phyloP scores from a whole-genome alignment of 2,888 invertebrate genomes.

The Tuta absoluta region DNA sequence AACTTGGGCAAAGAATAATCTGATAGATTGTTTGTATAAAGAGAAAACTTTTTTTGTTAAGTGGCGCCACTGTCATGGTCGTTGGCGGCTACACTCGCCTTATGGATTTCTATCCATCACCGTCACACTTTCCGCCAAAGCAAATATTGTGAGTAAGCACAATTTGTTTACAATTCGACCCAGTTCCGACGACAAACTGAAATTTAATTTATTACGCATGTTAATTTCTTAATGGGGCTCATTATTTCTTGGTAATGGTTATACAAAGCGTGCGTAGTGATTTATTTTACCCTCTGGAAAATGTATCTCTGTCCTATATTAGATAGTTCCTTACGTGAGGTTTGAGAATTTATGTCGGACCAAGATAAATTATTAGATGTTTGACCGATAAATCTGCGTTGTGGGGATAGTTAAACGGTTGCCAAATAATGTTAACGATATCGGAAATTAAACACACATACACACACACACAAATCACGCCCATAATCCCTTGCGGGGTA shows the following conservation, averaged over 20 bases:
- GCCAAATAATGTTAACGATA: conserved; percentile 16
- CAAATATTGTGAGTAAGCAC: conserved; percentile 18
- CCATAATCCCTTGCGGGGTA: too few relatives aligned
- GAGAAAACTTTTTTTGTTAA: too few relatives aligned
- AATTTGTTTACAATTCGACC: conserved; percentile 24
- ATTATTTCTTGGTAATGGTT: conserved; percentile 27
- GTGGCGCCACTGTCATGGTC: too few relatives aligned
- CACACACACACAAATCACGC: too few relatives aligned
- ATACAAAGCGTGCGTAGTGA: conserved; percentile 22
- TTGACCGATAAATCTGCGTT: conserved; percentile 2
- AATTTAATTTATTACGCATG: conserved; percentile 25
- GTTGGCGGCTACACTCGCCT: too few relatives aligned
- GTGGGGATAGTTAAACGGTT: conserved; percentile 6
- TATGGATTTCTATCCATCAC: neutral
- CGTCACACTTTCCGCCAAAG: conserved; percentile 4
- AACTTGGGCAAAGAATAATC: too few relatives aligned
- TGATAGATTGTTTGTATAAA: too few relatives aligned
- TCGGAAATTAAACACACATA: too few relatives aligned
- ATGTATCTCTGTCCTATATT: conserved; percentile 11
- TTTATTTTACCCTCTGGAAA: conserved; percentile 20
- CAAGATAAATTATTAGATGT: conserved; percentile 20
- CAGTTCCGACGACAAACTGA: conserved; percentile 17
- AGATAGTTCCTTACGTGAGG: conserved; percentile 20
- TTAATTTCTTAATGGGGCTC: conserved; percentile 26
- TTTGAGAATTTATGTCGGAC: conserved; percentile 16